Evolutionary conservation across 2,113 vertebrate genomes (phyloP).

Genomic region (Pelusios castaneus): DNA sequence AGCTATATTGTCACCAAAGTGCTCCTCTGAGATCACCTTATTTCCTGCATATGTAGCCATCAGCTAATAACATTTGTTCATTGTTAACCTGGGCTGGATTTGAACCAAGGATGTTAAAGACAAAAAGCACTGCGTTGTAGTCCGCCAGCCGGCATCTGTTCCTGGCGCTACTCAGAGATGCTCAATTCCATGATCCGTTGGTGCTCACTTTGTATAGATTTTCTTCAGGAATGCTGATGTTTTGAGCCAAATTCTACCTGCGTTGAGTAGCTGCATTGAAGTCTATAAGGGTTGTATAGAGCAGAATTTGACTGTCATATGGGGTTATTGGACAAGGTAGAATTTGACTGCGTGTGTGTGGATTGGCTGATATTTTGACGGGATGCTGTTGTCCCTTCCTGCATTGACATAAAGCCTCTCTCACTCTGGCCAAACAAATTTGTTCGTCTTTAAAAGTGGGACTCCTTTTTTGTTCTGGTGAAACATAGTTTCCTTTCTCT

Average conservation of each 20-base stretch:
- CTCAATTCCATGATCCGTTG: neutral
- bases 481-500: neutral
- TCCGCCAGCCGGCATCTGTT: neutral
- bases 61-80: neutral
- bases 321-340: neutral
- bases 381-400: accelerated
- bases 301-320: accelerated
- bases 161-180: accelerated
- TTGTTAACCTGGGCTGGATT: neutral
- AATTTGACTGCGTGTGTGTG: accelerated
- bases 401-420: neutral
- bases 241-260: neutral
- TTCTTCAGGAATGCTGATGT: neutral
- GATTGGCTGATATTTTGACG: neutral
- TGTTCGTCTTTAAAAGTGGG: too few species aligned
- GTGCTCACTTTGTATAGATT: neutral
- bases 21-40: neutral
- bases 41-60: accelerated
- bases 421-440: neutral
- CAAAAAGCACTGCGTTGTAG: neutral
- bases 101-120: neutral
- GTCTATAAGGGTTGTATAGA: neutral
- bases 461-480: too few species aligned
- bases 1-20: neutral
- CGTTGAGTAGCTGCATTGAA: neutral